Conservation (phyloP, 2,888 invertebrate genomes). For the Deroplatys truncata region DNA sequence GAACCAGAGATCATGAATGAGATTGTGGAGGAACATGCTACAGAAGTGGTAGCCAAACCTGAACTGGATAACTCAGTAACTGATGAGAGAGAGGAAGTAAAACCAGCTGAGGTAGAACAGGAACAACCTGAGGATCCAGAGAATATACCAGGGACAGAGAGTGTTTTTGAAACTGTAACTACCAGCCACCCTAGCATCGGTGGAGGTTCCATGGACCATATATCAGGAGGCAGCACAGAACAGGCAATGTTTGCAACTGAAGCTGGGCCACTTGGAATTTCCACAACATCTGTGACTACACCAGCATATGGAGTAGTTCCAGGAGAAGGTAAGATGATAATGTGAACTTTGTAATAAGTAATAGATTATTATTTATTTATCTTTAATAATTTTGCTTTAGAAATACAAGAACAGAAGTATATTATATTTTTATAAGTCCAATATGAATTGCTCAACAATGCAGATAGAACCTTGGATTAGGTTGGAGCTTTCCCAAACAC, state of each 20-base stretch:
- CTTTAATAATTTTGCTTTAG: neutral
- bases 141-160: neutral
- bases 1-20: neutral
- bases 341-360: neutral
- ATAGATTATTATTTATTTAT: neutral
- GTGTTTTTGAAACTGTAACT: neutral
- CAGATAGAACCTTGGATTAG: neutral
- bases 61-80: slow-evolving; percentile 29
- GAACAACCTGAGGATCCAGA: neutral
- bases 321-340: slow-evolving; percentile 35
- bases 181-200: neutral
- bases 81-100: slow-evolving; percentile 34
- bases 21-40: neutral
- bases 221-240: neutral
- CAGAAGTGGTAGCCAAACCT: neutral
- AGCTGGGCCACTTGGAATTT: slow-evolving; percentile 21
- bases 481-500: neutral
- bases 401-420: neutral
- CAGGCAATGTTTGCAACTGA: neutral
- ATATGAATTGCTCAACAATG: neutral
- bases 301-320: slow-evolving; percentile 32
- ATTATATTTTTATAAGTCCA: neutral
- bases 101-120: slow-evolving; percentile 19
- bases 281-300: slow-evolving; percentile 12
- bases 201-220: neutral